phyloP scores from a whole-genome alignment of 2,113 vertebrate genomes.

The Nothoprocta perdicaria region DNA sequence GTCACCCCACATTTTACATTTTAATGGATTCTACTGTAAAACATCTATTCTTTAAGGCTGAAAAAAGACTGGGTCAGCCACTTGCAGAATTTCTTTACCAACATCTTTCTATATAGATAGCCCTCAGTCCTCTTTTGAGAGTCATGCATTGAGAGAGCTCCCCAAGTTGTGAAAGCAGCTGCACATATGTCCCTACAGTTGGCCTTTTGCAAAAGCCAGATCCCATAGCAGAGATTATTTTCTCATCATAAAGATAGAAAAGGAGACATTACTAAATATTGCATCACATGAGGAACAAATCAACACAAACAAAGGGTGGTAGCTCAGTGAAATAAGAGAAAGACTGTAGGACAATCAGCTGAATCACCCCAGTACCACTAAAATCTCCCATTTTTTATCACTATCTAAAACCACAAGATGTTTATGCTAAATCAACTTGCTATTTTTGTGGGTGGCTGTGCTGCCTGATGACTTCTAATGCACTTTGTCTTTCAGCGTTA shows the following conservation, averaged over 20 bases:
- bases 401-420: neutral
- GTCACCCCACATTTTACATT: too few species aligned
- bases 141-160: neutral
- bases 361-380: neutral
- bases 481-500: neutral
- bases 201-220: neutral
- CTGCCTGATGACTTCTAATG: neutral
- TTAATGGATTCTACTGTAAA: neutral
- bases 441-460: neutral
- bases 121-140: neutral
- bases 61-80: neutral
- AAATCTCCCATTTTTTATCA: neutral
- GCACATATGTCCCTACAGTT: accelerated
- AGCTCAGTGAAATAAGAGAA: neutral
- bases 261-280: neutral
- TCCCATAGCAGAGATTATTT: accelerated
- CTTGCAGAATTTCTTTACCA: neutral
- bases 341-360: neutral
- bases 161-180: neutral
- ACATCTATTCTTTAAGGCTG: accelerated
- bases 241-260: neutral
- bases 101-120: accelerated
- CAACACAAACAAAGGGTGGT: neutral
- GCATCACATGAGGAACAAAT: neutral
- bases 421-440: neutral